phyloP scores from a whole-genome alignment of 1,140 invertebrate genomes.

The Ridgeia piscesae region DNA sequence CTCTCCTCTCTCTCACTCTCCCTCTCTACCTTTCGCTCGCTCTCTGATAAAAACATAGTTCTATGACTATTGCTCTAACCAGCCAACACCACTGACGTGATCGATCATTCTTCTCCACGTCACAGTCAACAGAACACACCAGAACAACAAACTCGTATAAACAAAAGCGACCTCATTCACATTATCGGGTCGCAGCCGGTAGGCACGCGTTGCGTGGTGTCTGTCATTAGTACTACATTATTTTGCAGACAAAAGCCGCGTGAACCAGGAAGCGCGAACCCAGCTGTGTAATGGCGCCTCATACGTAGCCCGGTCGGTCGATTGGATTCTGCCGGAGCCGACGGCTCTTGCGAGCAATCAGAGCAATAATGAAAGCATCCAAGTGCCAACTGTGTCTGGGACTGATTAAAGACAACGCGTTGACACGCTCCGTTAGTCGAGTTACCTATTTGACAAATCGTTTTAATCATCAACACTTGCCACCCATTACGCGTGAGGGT shows the following conservation, averaged over 20 bases:
- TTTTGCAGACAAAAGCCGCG: not conserved
- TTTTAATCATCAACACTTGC: not conserved
- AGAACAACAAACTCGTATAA: not conserved
- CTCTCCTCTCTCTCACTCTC: too few relatives aligned
- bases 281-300: not conserved
- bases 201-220: not conserved
- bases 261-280: too few relatives aligned
- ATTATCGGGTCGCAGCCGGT: not conserved
- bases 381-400: not conserved
- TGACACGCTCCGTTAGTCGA: not conserved
- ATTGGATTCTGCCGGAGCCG: not conserved
- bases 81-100: too few relatives aligned
- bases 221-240: not conserved
- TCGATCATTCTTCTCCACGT: not conserved
- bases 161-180: not conserved
- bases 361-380: not conserved
- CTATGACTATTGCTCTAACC: too few relatives aligned
- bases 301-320: not conserved
- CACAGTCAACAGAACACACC: not conserved
- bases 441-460: not conserved
- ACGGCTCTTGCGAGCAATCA: not conserved
- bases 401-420: not conserved
- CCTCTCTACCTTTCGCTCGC: too few relatives aligned
- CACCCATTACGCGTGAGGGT: not conserved
- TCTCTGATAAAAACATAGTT: too few relatives aligned